Conservation (phyloP, 2,888 invertebrate species). For the Aspidapion aeneum region DNA sequence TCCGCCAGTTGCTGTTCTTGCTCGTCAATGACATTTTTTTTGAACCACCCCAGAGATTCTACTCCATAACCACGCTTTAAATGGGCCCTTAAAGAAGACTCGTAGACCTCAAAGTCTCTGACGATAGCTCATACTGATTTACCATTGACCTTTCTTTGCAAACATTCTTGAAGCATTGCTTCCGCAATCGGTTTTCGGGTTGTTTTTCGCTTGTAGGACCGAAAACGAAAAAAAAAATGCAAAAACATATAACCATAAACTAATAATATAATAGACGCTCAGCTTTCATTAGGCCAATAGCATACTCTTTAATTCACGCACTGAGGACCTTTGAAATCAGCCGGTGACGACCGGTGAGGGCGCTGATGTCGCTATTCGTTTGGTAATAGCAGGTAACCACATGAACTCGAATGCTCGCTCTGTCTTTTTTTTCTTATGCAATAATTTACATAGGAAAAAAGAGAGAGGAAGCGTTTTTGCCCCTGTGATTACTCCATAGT, state of each 20-base stretch:
- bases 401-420: too few relatives aligned
- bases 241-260: too few relatives aligned
- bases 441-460: too few relatives aligned
- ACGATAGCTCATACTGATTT: slow-evolving; percentile 2
- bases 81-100: slow-evolving; percentile 7
- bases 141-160: slow-evolving; percentile 6
- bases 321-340: too few relatives aligned
- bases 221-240: background rate
- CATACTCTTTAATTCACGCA: too few relatives aligned
- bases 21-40: slow-evolving; percentile 4
- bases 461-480: too few relatives aligned
- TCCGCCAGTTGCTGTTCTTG: slow-evolving; percentile 8
- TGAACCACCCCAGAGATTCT: slow-evolving; percentile 8
- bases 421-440: too few relatives aligned
- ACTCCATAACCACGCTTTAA: slow-evolving; percentile 6
- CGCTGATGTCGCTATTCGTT: too few relatives aligned
- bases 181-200: slow-evolving; percentile 8
- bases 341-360: background rate
- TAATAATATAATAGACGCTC: too few relatives aligned
- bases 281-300: too few relatives aligned
- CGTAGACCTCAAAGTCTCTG: slow-evolving; percentile 11
- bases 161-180: slow-evolving; percentile 8
- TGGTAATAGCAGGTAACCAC: too few relatives aligned
- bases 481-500: too few relatives aligned
- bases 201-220: slow-evolving; percentile 5